phyloP scores from a whole-genome alignment of 2,888 invertebrate genomes.

The Cosmia trapezina region DNA sequence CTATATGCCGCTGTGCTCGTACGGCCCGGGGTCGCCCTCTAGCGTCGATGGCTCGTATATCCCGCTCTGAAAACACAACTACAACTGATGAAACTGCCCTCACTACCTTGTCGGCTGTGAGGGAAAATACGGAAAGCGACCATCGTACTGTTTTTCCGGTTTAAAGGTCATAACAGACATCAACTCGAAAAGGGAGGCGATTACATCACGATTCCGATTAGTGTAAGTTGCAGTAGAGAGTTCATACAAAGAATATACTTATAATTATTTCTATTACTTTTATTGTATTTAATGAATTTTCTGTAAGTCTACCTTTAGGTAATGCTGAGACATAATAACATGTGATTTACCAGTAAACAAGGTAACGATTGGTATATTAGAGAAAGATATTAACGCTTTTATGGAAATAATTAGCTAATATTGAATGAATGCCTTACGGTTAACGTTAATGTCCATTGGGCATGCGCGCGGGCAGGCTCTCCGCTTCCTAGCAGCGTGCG shows the following conservation, averaged over 20 bases:
- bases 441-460: slow-evolving; percentile 81
- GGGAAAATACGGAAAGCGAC: neutral
- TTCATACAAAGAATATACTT: no score
- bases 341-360: neutral
- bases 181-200: no score
- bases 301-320: neutral
- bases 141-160: neutral
- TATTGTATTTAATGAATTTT: neutral
- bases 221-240: no score
- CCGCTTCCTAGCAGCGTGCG: slow-evolving; percentile 76
- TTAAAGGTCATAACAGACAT: neutral
- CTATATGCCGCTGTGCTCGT: slow-evolving; percentile 75
- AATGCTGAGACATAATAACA: neutral
- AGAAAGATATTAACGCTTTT: no score
- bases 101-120: neutral
- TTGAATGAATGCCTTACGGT: slow-evolving; percentile 55
- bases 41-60: slow-evolving; percentile 73
- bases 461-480: slow-evolving; percentile 58
- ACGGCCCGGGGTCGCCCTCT: slow-evolving; percentile 54
- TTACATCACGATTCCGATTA: no score
- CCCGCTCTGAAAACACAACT: slow-evolving; percentile 68
- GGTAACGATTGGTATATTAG: no score
- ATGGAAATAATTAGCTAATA: neutral
- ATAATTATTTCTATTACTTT: neutral
- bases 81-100: neutral